Conservation (phyloP, 2,797 vertebrate genomes). For the Sorex maritimensis region DNA sequence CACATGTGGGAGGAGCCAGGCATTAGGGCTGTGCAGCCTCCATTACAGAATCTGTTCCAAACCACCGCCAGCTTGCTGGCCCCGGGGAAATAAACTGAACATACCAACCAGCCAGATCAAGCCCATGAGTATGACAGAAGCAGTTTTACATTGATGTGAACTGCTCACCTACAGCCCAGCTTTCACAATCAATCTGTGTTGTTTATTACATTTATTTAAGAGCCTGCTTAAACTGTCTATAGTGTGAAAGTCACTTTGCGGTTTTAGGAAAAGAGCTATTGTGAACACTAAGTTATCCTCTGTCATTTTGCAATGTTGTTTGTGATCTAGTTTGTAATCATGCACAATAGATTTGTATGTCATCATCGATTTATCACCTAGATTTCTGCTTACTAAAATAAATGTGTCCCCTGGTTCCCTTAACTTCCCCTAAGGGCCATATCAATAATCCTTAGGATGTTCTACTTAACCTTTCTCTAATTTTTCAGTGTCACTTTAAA, state of each 20-base stretch:
- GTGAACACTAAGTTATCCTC: neutral
- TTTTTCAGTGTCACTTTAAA: conserved; percentile 21
- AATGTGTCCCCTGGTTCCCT: neutral
- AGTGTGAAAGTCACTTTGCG: neutral
- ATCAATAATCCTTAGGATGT: neutral
- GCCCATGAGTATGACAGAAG: neutral
- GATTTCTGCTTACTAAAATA: neutral
- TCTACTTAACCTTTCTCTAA: conserved; percentile 51
- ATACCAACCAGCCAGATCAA: neutral
- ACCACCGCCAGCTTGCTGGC: too few species aligned
- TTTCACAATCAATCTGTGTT: neutral
- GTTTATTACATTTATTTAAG: neutral
- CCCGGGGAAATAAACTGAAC: neutral
- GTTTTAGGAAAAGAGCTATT: neutral
- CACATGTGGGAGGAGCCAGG: too few species aligned
- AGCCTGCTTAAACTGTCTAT: neutral
- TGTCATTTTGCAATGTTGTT: neutral
- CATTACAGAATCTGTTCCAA: too few species aligned
- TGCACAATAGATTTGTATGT: neutral
- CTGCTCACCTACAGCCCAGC: too few species aligned
- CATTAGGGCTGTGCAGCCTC: too few species aligned
- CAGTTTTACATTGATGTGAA: too few species aligned
- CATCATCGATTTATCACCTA: neutral
- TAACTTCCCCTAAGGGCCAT: neutral
- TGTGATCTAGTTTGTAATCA: neutral